Evolutionary conservation across 1,140 invertebrate genomes (phyloP).

Genomic region (Ridgeia piscesae): DNA sequence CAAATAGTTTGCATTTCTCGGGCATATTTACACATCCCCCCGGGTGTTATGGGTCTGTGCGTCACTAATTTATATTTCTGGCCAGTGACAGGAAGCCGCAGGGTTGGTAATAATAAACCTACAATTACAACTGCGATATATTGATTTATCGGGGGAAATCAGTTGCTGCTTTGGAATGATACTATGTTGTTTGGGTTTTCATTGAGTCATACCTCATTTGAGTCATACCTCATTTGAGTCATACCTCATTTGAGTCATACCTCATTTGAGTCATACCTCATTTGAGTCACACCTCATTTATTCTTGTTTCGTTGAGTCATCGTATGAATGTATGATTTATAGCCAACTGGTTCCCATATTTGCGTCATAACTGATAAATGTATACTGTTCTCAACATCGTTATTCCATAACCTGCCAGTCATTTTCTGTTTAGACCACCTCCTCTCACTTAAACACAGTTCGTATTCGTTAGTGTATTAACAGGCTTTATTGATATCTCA

Average conservation of each 20-base stretch:
- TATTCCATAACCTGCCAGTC: no score
- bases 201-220: not conserved
- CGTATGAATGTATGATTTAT: not conserved
- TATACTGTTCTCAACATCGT: not conserved
- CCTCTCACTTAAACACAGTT: no score
- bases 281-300: not conserved
- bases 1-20: not conserved
- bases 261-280: no score
- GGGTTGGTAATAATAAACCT: not conserved
- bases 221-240: no score
- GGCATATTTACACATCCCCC: not conserved
- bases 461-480: no score
- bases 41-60: not conserved
- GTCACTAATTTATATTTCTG: not conserved
- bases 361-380: not conserved
- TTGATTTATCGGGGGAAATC: not conserved
- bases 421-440: no score
- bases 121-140: not conserved
- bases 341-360: not conserved
- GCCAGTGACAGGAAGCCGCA: not conserved
- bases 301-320: not conserved
- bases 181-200: not conserved
- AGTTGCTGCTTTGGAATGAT: not conserved
- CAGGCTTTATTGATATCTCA: no score
- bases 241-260: no score